Evolutionary conservation across 2,113 vertebrate species (phyloP).

Genomic region (Leptodactylus fuscus): DNA sequence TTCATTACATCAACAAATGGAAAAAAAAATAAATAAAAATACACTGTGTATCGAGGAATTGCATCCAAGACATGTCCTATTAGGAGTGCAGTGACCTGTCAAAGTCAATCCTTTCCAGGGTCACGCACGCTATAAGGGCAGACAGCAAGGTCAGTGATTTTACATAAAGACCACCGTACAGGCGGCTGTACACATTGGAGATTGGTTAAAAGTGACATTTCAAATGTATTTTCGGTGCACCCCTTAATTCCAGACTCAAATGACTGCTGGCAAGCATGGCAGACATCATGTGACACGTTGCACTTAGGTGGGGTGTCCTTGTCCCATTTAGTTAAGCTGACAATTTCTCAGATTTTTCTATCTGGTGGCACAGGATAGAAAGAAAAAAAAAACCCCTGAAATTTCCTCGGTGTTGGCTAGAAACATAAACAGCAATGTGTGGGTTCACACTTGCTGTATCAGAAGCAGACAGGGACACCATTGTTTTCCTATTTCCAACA

Average conservation of each 20-base stretch:
- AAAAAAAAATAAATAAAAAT: not conserved
- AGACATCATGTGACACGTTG: slow-evolving; percentile 19
- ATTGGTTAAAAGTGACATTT: slow-evolving; percentile 30
- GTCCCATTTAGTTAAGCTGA: not conserved
- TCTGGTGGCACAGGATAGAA: too few relatives aligned
- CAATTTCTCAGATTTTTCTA: not conserved
- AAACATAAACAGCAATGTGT: not conserved
- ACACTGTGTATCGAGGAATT: slow-evolving; percentile 1
- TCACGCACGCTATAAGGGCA: not conserved
- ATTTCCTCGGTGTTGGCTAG: not conserved
- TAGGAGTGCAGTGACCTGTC: slow-evolving; percentile 31
- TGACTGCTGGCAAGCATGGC: slow-evolving; percentile 35
- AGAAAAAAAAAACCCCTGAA: too few relatives aligned
- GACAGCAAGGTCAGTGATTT: slow-evolving; percentile 44
- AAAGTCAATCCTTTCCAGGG: slow-evolving; percentile 14
- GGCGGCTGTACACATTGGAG: slow-evolving; percentile 8
- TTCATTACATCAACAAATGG: not conserved
- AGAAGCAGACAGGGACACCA: slow-evolving; percentile 2
- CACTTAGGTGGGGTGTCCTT: not conserved
- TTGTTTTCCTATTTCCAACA: slow-evolving; percentile 16
- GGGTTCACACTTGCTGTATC: slow-evolving; percentile 21
- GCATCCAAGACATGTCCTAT: slow-evolving; percentile 2
- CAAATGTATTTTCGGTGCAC: not conserved
- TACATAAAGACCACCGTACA: slow-evolving; percentile 1
- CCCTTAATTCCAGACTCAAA: slow-evolving; percentile 6